Percentiles rank a stretch among this genome's conserved stretches.
phyloP scores from a whole-genome alignment of 2,113 vertebrate species.

The Excalfactoria chinensis region DNA sequence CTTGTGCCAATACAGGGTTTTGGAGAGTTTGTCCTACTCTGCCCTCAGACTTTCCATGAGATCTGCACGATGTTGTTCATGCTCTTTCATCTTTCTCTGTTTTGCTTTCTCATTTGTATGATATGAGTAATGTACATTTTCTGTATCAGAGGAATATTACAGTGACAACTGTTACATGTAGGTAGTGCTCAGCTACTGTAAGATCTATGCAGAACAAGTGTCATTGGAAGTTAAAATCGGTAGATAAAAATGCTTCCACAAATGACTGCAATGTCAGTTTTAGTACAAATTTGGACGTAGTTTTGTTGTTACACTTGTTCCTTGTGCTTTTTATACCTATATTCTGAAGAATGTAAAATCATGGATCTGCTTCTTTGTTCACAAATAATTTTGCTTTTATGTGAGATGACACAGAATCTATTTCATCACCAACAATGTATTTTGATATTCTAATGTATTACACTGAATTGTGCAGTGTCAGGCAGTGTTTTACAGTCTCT shows the following conservation, averaged over 20 bases:
- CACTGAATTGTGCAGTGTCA: neutral
- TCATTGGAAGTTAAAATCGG: neutral
- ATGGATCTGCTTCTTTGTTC: neutral
- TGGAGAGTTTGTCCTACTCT: neutral
- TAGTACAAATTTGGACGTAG: neutral
- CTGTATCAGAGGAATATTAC: neutral
- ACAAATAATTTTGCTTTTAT: neutral
- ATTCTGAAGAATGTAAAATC: neutral
- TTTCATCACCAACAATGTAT: neutral
- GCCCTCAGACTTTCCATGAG: neutral
- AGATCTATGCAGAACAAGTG: neutral
- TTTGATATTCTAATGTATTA: neutral
- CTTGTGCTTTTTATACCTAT: neutral
- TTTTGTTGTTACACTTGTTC: neutral
- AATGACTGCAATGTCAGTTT: neutral
- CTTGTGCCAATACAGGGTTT: neutral
- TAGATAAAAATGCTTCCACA: neutral
- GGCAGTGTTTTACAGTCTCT: neutral
- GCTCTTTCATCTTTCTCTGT: neutral
- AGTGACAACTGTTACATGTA: neutral
- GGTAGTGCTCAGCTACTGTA: neutral
- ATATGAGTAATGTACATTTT: neutral
- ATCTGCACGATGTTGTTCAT: neutral
- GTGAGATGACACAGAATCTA: neutral
- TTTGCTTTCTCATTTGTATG: neutral